phyloP scores from a whole-genome alignment of 2,797 vertebrate species.

The Emydoidea blandingii region DNA sequence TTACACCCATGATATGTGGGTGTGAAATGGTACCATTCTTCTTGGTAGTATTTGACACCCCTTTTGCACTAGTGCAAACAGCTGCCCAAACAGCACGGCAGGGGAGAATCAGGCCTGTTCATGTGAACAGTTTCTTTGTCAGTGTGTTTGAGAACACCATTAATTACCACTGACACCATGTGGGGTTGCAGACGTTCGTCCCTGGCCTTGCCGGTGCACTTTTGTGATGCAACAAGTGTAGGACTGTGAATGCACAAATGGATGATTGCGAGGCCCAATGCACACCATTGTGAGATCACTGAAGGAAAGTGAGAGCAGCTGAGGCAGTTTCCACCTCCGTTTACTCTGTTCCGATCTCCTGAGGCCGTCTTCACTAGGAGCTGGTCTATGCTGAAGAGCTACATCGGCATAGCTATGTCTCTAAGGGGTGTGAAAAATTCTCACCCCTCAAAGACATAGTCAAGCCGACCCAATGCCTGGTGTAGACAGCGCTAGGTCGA shows the following conservation, averaged over 20 bases:
- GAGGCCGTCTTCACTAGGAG: not conserved
- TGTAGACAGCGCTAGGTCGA: not conserved
- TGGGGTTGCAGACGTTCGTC: not conserved
- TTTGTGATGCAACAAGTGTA: not conserved
- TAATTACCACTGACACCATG: not conserved
- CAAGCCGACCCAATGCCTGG: not conserved
- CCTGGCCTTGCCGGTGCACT: not conserved
- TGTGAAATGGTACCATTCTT: not conserved
- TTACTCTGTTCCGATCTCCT: not conserved
- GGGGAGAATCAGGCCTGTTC: not conserved
- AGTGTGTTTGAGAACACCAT: not conserved
- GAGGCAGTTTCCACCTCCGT: not conserved
- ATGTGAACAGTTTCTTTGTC: not conserved
- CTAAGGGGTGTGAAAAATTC: not conserved
- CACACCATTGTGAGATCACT: not conserved
- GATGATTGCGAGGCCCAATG: not conserved
- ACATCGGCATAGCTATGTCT: not conserved
- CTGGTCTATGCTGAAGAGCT: not conserved
- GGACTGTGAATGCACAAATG: not conserved
- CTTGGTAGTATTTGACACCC: not conserved
- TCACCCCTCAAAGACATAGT: not conserved
- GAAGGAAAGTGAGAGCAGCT: not conserved
- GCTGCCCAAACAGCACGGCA: not conserved
- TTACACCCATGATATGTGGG: not conserved
- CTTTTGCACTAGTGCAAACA: not conserved